A percentile compares a stretch with the other conserved stretches of the same genome.
phyloP scores from a whole-genome alignment of 1,140 invertebrate species.

The Drosophila funebris region DNA sequence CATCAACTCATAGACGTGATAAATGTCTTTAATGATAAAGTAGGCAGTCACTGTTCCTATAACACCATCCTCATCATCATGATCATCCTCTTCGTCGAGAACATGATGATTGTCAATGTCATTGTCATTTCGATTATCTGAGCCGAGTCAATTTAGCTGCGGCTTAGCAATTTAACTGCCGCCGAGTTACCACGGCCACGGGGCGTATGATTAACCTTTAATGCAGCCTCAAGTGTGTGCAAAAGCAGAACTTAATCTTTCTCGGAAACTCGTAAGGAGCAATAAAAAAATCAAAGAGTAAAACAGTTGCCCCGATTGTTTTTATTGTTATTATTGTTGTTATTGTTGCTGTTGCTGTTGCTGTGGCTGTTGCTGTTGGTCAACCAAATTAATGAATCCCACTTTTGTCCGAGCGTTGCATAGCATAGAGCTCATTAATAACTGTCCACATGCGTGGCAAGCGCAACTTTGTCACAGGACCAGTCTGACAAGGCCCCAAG shows the following conservation, averaged over 20 bases:
- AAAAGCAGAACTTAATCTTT: slow-evolving; percentile 29
- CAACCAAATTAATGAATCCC: slow-evolving; percentile 70
- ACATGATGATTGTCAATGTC: slow-evolving; percentile 43
- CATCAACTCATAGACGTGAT: slow-evolving; percentile 58
- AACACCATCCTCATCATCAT: slow-evolving; percentile 13
- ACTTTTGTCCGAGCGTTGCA: slow-evolving; percentile 43
- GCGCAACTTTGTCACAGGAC: slow-evolving; percentile 27
- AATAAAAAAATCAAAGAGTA: slow-evolving; percentile 28
- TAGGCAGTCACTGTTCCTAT: neutral
- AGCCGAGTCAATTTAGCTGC: slow-evolving; percentile 63
- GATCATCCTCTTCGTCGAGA: slow-evolving; percentile 23
- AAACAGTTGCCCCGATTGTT: slow-evolving; percentile 10
- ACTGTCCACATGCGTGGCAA: slow-evolving; percentile 70
- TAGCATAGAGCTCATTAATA: slow-evolving; percentile 71
- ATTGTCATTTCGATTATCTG: slow-evolving; percentile 49
- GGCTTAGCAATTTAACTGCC: slow-evolving; percentile 73
- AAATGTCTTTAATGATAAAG: slow-evolving; percentile 55
- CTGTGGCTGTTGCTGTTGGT: neutral
- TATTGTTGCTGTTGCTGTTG: neutral
- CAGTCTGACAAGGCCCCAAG: neutral
- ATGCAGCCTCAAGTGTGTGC: slow-evolving; percentile 50
- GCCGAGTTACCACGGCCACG: slow-evolving; percentile 51
- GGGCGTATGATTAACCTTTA: slow-evolving; percentile 78
- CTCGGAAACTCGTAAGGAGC: neutral
- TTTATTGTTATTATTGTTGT: no score